phyloP scores from a whole-genome alignment of 2,888 invertebrate genomes.

The Caenorhabditis uteleia region DNA sequence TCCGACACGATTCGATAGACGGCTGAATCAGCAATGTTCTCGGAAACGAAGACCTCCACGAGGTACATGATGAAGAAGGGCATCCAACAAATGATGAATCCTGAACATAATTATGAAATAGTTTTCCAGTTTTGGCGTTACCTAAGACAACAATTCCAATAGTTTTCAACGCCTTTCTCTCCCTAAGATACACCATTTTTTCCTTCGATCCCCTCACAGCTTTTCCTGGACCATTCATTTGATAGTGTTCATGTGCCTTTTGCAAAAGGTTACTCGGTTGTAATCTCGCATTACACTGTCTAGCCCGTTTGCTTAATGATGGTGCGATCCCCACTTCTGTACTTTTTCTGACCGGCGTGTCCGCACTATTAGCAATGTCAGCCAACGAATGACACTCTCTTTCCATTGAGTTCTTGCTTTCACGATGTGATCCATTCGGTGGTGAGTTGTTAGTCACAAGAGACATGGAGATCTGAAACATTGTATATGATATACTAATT shows the following conservation, averaged over 20 bases:
- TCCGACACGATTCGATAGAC: constrained; percentile 61
- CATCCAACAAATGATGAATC: constrained; percentile 71
- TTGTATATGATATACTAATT: background rate
- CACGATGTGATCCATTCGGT: constrained; percentile 39
- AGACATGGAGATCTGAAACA: constrained; percentile 32
- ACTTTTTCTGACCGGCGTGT: constrained; percentile 52
- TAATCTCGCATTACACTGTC: constrained; percentile 46
- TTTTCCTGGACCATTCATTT: constrained; percentile 62
- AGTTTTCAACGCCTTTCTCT: constrained; percentile 69
- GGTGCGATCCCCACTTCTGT: constrained; percentile 51
- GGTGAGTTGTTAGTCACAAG: constrained; percentile 27
- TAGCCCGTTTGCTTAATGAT: constrained; percentile 43
- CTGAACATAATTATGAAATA: constrained; percentile 37
- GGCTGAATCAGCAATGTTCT: constrained; percentile 34
- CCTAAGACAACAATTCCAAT: constrained; percentile 69
- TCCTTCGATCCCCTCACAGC: constrained; percentile 67
- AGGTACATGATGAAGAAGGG: constrained; percentile 71
- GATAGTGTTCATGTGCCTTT: constrained; percentile 61
- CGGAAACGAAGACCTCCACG: constrained; percentile 61
- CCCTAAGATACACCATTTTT: constrained; percentile 68
- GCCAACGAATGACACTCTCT: constrained; percentile 63
- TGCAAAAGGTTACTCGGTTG: constrained; percentile 58
- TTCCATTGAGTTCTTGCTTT: constrained; percentile 46
- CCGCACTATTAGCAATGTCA: constrained; percentile 49
- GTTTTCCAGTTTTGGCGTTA: too few species aligned